Base-by-base conservation (phyloP, 1,140 invertebrate genomes). In the Pseudomyrmex dendroicus region DNA sequence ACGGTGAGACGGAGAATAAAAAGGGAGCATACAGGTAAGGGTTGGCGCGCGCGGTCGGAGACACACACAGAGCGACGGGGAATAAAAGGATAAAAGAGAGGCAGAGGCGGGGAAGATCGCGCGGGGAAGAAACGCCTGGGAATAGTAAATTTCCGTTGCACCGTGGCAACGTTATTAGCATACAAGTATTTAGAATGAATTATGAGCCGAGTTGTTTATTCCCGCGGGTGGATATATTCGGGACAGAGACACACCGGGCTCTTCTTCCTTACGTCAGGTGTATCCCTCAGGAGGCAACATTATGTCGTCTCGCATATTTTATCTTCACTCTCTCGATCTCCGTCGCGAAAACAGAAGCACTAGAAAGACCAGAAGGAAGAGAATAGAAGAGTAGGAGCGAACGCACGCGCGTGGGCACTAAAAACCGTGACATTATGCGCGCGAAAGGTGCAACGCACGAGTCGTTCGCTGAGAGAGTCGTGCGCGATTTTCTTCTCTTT, bases 151-250 rank as follows among this genome's bases (percentile, higher is more conserved):
- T 92, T 91, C 87, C 82, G 82, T 87, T 89, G 82, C 86, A 82
- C 56, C 83, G 86, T 87, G 84, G 83, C 89, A 82, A 85, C 89
- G 90, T 92, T 92, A 92, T 92, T 92, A 92, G 91, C 92, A 91
- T 91, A 92, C 90, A 86, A 90, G 90, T 92, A 92, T 92, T 92
- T 93, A 89, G 88, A 93, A 91, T 92, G 92, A 92, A 88, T 93
- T 92, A 92, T 91, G 89, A 86, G 59, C 89, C 72, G 46, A 72
- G 78, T 64, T 84, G 85, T 73, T 91, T 86, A 91, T 90, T 88
- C 86, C 76, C 84, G 80, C 73, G 87, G 91, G 87, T 73, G 76
- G 87, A 80, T 84, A 90, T 89, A 88, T 90, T 89, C 83, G 84
- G 76, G 67, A 78, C 68, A 82, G 73, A 46, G 62, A 52, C 70